Percentiles rank a stretch among this genome's conserved stretches.
Conservation (phyloP, 2,797 vertebrate species). For the Siniperca obscura region DNA sequence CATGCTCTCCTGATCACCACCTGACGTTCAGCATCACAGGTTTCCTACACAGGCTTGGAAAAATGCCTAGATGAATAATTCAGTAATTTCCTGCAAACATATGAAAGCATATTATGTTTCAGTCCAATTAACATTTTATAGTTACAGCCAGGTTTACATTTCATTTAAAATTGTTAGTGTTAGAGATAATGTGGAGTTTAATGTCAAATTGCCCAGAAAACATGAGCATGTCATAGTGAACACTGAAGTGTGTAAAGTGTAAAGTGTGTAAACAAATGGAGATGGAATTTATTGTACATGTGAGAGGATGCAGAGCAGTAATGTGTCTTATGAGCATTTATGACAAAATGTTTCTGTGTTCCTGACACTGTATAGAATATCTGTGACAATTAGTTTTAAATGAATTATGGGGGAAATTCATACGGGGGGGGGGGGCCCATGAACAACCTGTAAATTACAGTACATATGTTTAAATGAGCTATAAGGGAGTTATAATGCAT, state of each 20-base stretch:
- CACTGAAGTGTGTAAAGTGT: constrained; percentile 14
- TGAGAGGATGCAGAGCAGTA: constrained; percentile 9
- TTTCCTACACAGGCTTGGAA: constrained; percentile 10
- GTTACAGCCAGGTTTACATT: constrained; percentile 8
- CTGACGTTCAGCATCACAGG: constrained; percentile 8
- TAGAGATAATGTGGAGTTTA: constrained; percentile 15
- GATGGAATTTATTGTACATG: constrained; percentile 25
- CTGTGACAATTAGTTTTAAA: constrained; percentile 7
- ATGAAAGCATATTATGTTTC: constrained; percentile 14
- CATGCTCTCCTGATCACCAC: not conserved
- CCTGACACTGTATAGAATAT: not conserved
- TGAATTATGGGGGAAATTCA: constrained; percentile 13
- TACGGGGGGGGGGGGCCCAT: not conserved
- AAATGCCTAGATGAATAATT: constrained; percentile 15
- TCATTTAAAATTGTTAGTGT: constrained; percentile 9
- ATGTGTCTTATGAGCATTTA: constrained; percentile 10
- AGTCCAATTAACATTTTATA: constrained; percentile 15
- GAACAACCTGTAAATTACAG: constrained; percentile 35
- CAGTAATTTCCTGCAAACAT: constrained; percentile 7
- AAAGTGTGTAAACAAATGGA: constrained; percentile 42
- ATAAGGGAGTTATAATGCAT: not conserved
- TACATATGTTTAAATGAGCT: not conserved
- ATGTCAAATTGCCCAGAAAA: constrained; percentile 25
- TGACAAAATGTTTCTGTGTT: not conserved
- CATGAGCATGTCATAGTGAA: constrained; percentile 12